phyloP scores from a whole-genome alignment of 2,797 vertebrate genomes.

The Gallinago solitaria region DNA sequence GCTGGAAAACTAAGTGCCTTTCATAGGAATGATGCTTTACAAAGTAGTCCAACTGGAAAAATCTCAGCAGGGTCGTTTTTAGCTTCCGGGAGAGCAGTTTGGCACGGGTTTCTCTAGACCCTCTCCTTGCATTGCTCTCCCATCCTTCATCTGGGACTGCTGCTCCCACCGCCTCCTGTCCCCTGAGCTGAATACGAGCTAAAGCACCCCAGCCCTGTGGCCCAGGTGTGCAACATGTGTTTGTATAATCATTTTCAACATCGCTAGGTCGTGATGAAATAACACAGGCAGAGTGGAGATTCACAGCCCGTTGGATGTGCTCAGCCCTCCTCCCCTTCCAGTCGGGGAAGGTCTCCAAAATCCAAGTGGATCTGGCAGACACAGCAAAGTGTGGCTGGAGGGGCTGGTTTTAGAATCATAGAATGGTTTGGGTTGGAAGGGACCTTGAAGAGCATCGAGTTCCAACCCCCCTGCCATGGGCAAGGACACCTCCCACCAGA shows the following conservation, averaged over 20 bases:
- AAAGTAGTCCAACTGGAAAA: background rate
- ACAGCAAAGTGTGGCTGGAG: fast-evolving
- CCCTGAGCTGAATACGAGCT: fast-evolving
- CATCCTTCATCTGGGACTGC: fast-evolving
- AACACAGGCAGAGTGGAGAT: fast-evolving
- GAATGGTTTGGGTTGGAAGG: background rate
- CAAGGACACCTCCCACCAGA: background rate
- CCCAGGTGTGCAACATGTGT: background rate
- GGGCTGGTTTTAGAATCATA: background rate
- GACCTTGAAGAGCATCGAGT: background rate
- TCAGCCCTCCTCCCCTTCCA: background rate
- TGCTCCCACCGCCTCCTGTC: background rate
- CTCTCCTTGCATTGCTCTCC: background rate
- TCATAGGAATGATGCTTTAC: background rate
- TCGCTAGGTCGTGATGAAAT: background rate
- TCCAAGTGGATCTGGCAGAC: fast-evolving
- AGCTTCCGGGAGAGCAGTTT: background rate
- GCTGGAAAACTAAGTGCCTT: background rate
- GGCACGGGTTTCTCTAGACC: fast-evolving
- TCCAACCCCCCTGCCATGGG: background rate
- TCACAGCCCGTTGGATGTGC: background rate
- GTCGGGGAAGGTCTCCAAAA: fast-evolving
- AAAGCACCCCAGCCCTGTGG: fast-evolving
- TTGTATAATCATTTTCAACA: fast-evolving
- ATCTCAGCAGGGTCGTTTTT: background rate